Evolutionary conservation across 92 coral and sea anemone species (phyloP), one percentile per base, ranked within the genome.

Genomic region (Meandrina meandrites): DNA sequence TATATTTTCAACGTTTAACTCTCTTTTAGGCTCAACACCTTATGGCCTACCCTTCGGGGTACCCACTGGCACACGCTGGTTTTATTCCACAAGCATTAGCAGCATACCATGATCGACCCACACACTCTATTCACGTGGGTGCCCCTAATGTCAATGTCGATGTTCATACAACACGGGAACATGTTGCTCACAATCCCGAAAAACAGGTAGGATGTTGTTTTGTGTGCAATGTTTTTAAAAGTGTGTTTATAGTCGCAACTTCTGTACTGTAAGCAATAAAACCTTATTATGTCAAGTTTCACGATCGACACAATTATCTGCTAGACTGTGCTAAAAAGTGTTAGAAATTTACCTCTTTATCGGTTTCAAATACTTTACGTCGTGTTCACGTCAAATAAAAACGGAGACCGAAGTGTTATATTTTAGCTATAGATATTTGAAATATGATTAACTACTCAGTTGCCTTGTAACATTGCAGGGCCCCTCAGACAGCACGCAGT

Each of bases 71-170:
- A 81, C 88, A 88, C 66, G 74, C 86, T 71, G 51, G 64, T 27
- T 18, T 57, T 54, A 8, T 54, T 34, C 36, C 58, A 48, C 75
- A 82, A 35, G 76, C 84, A 31, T 88, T 71, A 75, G 54, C 56
- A 37, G 58, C 76, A 48, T 48, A 35, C 24, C 78, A 6, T 35
- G 78, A 74, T 5, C 98, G 81, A 50, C 94, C 96, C 9, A 91
- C 97, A 0, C 96, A 94, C 53, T 92, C 94, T 70, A 95, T 97
- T 78, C 99, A 97, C 58, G 98, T 97, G 71, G 99, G 99, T 66
- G 93, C 99, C 16, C 99, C 99, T n/a, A 90, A 83, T 66, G 99
- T 97, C 28, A 95, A 93, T 40, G 96, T 97, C 60, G 99, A 97
- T 76, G 98, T 97, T 22, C 97, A 97, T 72, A 96, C 99, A 0